Evolutionary conservation across 1,140 invertebrate species (phyloP), one percentile per base, ranked within the genome.

Genomic region (Triops longicaudatus): DNA sequence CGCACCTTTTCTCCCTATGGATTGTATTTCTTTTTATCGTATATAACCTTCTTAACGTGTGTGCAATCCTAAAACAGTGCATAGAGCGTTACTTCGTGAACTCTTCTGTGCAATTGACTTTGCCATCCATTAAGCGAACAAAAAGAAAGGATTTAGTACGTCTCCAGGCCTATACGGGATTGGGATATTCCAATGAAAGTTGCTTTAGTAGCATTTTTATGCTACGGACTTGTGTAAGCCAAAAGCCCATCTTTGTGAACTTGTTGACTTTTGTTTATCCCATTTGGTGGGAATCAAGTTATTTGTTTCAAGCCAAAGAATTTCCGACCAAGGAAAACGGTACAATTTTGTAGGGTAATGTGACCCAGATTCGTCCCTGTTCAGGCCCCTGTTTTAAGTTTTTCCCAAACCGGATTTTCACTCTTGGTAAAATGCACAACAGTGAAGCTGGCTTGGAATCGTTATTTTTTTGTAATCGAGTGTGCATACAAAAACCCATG

Each of bases 331-430:
- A 37, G 31, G 14, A 63, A 63, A 22, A 17, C 17, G 50, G 50
- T 63, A 63, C 6, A 37, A 7, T 37, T 0, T 63, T 63, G 17
- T 63, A 63, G 50, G 50, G 50, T 63, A 22, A 63, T 14, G 6
- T 63, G 50, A 63, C 50, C 50, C 50, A 63, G 10, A 14, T 63
- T 63, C 17, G 6, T 17, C 17, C 50, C 17, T 63, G 17, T 63
- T 4, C 2, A 17, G 17, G 50, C 22, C 50, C 50, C 17, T 63
- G 31, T 37, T 37, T 37, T 22, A 17, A 63, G n/a, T 63, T 63
- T 63, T 63, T 63, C 50, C 4, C 50, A 63, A 63, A 63, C 50
- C 50, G 50, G 50, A 63, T 63, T 63, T 63, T 63, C 50, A 6
- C 50, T 22, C 7, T 37, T 37, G n/a, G 43, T 44, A 11, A 44